These are phyloP conservation scores for Ondatra zibethicus DNA, from an alignment of 2,113 vertebrate species.

Conservation along the genomic window DNA sequence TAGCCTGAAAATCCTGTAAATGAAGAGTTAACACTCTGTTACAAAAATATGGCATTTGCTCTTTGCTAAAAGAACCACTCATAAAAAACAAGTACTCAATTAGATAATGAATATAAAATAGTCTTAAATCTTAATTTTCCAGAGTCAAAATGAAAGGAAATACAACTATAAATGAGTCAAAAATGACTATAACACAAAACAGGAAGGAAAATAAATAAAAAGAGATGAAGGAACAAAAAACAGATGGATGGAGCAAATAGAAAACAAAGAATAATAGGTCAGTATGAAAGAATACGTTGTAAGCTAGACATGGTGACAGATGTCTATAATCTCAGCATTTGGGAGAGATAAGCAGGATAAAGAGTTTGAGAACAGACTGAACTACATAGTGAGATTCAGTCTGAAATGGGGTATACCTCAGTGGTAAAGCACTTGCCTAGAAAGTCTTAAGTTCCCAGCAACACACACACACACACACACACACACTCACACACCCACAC, in stretches of 20 bases:
- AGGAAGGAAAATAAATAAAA: not conserved
- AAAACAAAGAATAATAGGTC: not conserved
- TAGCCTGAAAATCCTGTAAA: constrained; percentile 5
- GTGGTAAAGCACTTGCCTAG: not conserved
- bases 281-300: not conserved
- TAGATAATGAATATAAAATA: constrained; percentile 7
- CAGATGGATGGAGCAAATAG: not conserved
- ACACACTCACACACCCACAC: not conserved
- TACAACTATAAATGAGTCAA: not conserved
- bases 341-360: not conserved
- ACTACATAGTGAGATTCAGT: not conserved
- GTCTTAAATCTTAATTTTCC: not conserved
- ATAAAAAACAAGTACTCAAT: not conserved
- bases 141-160: not conserved
- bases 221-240: not conserved
- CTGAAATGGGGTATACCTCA: not conserved
- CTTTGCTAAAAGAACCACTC: not conserved
- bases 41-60: not conserved
- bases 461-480: too few species aligned
- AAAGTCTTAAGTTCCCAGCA: not conserved
- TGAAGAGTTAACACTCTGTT: not conserved
- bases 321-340: not conserved
- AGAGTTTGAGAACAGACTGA: not conserved
- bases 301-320: not conserved
- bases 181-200: not conserved